A percentile compares a stretch with the other conserved stretches of the same genome.
Conservation (phyloP, 2,797 vertebrate genomes). For the Cryptoblepharus egeriae region DNA sequence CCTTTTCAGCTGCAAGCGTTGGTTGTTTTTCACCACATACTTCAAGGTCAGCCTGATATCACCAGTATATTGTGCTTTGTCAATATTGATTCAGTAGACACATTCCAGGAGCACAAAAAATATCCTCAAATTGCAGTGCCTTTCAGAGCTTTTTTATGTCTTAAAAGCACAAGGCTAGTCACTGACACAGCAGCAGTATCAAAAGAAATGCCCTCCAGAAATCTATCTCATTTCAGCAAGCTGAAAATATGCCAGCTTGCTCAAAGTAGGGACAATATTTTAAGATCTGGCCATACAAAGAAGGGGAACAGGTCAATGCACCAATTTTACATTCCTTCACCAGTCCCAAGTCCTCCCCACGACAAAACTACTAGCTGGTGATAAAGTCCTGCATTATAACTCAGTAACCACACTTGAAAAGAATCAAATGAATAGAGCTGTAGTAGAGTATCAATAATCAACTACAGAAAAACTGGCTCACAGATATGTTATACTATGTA, state of each 20-base stretch:
- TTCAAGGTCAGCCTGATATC: neutral
- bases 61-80: neutral
- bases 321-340: too few relatives aligned
- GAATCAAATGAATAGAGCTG: neutral
- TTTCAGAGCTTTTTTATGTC: neutral
- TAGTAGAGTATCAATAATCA: neutral
- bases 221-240: neutral
- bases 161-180: neutral
- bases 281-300: neutral
- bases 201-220: conserved; percentile 1
- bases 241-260: neutral
- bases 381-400: neutral
- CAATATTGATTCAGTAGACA: neutral
- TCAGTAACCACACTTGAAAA: neutral
- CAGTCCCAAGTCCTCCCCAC: too few relatives aligned
- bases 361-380: too few relatives aligned
- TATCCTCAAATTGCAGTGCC: neutral
- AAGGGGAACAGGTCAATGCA: too few relatives aligned
- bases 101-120: neutral
- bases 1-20: neutral
- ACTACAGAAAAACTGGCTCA: neutral
- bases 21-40: neutral
- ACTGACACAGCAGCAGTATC: neutral
- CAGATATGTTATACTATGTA: neutral
- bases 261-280: neutral